Conservation (phyloP, 2,113 vertebrate species). For the Geococcyx californianus region DNA sequence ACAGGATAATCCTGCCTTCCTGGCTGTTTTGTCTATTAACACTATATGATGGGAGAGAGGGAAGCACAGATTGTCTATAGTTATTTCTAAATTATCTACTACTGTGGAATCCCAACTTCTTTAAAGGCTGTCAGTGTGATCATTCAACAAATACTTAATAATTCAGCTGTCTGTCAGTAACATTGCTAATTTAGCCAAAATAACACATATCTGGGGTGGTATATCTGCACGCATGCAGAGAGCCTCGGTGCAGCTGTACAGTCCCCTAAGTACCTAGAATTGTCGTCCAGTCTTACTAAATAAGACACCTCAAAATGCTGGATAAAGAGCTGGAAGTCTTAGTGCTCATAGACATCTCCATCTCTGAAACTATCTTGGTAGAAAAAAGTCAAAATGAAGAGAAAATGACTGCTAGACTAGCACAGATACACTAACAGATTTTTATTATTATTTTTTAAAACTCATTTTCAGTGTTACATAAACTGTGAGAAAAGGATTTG, state of each 20-base stretch:
- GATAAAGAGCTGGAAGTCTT: not conserved
- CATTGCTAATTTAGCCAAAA: not conserved
- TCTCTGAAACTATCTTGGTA: not conserved
- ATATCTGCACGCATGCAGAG: not conserved
- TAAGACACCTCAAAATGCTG: not conserved
- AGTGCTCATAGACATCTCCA: not conserved
- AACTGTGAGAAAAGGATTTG: conserved; percentile 46
- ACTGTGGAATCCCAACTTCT: not conserved
- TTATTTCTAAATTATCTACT: not conserved
- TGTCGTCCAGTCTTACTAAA: not conserved
- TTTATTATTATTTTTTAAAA: conserved; percentile 13
- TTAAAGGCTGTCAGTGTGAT: not conserved
- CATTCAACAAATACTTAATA: not conserved
- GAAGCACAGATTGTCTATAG: not conserved
- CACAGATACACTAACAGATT: not conserved
- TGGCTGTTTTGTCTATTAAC: not conserved
- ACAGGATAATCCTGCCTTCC: not conserved
- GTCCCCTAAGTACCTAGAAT: not conserved
- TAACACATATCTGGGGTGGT: not conserved
- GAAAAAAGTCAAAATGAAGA: not conserved
- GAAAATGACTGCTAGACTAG: not conserved
- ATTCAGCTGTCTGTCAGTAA: not conserved
- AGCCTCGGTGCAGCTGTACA: not conserved
- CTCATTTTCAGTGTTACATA: conserved; percentile 32
- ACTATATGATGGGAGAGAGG: not conserved